A percentile compares a stretch with the other conserved stretches of the same genome.
Conservation (phyloP, 1,140 invertebrate species). For the Cherax destructor region DNA sequence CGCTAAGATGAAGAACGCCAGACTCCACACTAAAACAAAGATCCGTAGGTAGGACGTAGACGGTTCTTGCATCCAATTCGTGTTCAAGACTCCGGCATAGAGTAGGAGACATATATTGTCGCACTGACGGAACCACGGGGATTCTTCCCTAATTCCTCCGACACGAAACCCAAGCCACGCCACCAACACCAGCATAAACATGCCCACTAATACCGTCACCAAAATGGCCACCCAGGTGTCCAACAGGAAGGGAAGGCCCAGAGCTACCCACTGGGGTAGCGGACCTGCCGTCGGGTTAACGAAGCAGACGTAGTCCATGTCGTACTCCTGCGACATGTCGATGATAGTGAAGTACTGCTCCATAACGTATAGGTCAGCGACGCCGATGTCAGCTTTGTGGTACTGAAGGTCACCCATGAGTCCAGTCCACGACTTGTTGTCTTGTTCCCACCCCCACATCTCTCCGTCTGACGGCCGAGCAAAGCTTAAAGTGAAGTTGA, state of each 20-base stretch:
- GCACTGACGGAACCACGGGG: conserved; percentile 2
- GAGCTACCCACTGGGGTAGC: conserved; percentile 71
- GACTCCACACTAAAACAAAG: conserved; percentile 54
- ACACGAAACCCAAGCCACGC: background rate
- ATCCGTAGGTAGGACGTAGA: conserved; percentile 25
- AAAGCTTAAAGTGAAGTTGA: conserved; percentile 72
- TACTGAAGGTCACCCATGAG: conserved; percentile 73
- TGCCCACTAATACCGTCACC: conserved; percentile 84
- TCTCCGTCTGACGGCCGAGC: conserved; percentile 70
- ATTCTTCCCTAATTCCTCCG: background rate
- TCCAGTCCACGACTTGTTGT: conserved; percentile 72
- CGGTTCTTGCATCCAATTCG: conserved; percentile 31
- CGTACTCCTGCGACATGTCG: conserved; percentile 65
- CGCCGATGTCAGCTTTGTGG: conserved; percentile 72
- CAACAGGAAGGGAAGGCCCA: conserved; percentile 70
- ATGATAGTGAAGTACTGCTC: conserved; percentile 72
- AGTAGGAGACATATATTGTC: conserved; percentile 34
- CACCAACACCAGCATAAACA: conserved; percentile 17
- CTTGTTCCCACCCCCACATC: conserved; percentile 72
- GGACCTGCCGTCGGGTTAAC: conserved; percentile 37
- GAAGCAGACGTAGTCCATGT: conserved; percentile 64
- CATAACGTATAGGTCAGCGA: conserved; percentile 73
- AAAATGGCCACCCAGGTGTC: conserved; percentile 78
- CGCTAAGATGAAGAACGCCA: conserved; percentile 56
- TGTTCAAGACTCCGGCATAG: conserved; percentile 44